phyloP scores from a whole-genome alignment of 1,140 invertebrate species.

The Nebria ingens region DNA sequence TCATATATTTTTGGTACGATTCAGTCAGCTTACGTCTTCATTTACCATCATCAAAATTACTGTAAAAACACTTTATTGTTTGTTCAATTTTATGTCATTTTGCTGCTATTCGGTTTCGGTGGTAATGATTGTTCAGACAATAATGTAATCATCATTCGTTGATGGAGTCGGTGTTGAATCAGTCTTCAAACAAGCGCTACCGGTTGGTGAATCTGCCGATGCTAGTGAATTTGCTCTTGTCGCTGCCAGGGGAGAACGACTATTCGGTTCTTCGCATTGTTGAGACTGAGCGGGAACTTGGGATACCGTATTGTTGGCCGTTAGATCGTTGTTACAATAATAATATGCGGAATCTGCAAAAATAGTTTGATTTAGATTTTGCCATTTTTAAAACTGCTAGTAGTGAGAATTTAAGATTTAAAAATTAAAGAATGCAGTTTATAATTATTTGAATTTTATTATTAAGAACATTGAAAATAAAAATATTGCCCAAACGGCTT shows the following conservation, averaged over 20 bases:
- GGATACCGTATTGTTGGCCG: slow-evolving; percentile 38
- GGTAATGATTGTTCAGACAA: background rate
- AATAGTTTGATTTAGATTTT: no score
- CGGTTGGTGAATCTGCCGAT: slow-evolving; percentile 58
- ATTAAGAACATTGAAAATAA: no score
- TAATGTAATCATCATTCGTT: background rate
- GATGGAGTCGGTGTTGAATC: slow-evolving; percentile 37
- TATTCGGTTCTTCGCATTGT: slow-evolving; percentile 31
- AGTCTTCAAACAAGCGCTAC: slow-evolving; percentile 56
- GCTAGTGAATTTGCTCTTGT: slow-evolving; percentile 58
- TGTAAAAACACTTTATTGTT: background rate
- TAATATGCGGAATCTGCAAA: slow-evolving; percentile 52
- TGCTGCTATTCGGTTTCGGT: background rate
- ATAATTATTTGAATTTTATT: no score
- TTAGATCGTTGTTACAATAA: slow-evolving; percentile 49
- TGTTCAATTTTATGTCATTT: background rate
- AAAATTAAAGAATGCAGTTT: no score
- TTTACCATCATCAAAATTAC: background rate
- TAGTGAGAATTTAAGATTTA: no score
- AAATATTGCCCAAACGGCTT: no score
- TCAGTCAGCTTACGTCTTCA: background rate
- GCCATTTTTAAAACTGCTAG: no score
- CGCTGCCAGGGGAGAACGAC: slow-evolving; percentile 55
- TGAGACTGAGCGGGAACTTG: slow-evolving; percentile 25
- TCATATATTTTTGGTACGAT: slow-evolving; percentile 6